phyloP scores from a whole-genome alignment of 2,888 invertebrate genomes.

The Apamea sordens region DNA sequence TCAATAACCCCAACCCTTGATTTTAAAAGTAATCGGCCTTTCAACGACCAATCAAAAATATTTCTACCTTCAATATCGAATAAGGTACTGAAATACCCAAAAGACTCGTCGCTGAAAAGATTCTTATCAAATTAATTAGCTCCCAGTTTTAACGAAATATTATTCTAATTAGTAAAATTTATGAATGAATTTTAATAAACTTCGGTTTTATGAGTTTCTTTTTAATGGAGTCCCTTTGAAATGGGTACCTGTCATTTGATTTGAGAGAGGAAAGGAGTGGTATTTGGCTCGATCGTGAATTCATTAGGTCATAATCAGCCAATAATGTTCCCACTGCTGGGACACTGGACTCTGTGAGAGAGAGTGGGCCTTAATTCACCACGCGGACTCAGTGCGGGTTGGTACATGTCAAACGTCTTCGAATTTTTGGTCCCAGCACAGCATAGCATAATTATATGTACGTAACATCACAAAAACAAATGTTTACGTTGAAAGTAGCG shows the following conservation, averaged over 20 bases:
- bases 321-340: background rate
- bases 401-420: background rate
- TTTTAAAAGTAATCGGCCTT: background rate
- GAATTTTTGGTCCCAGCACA: background rate
- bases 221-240: constrained; percentile 22
- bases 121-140: constrained; percentile 57
- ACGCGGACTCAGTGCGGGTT: background rate
- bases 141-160: constrained; percentile 40
- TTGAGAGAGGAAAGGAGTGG: background rate
- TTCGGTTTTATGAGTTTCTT: constrained; percentile 42
- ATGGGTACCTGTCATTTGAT: background rate
- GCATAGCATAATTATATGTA: background rate
- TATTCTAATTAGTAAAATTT: constrained; percentile 49
- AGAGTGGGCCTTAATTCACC: background rate
- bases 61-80: background rate
- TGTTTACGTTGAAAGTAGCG: constrained; percentile 27
- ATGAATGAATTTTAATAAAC: constrained; percentile 56
- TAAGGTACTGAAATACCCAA: constrained; percentile 13
- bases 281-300: background rate
- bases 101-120: constrained; percentile 29
- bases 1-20: background rate
- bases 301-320: background rate
- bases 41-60: background rate
- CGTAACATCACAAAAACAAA: constrained; percentile 1
- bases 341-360: background rate